Conservation (phyloP, 2,888 invertebrate genomes). For the Halictus ligatus region DNA sequence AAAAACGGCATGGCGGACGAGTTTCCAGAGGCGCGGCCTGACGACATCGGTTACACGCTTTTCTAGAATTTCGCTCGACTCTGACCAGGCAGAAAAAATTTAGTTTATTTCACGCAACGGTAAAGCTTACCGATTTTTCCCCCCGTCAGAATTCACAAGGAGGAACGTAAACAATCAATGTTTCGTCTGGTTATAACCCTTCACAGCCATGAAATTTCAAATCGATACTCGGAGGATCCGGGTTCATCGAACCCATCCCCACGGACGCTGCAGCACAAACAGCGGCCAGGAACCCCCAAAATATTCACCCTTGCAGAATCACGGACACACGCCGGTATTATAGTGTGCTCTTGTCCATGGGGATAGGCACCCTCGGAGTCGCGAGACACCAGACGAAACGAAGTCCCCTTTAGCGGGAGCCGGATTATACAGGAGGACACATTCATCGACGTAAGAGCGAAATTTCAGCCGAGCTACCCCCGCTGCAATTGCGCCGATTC, state of each 20-base stretch:
- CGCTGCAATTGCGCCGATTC: slow-evolving; percentile 39
- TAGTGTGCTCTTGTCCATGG: slow-evolving; percentile 1
- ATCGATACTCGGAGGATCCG: slow-evolving; percentile 53
- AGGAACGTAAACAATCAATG: not conserved
- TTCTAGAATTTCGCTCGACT: not conserved
- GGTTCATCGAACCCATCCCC: slow-evolving; percentile 26
- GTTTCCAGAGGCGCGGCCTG: not conserved
- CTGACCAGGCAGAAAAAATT: not conserved
- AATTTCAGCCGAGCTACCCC: not conserved
- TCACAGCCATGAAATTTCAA: slow-evolving; percentile 39
- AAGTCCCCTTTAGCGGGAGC: slow-evolving; percentile 32
- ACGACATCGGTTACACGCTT: not conserved
- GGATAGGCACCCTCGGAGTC: slow-evolving; percentile 20
- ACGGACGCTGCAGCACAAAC: slow-evolving; percentile 31
- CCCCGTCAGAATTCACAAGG: not conserved
- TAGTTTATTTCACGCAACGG: too few relatives aligned
- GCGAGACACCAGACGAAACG: slow-evolving; percentile 39
- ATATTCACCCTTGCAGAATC: slow-evolving; percentile 59
- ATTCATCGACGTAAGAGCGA: slow-evolving; percentile 42
- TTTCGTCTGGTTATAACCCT: slow-evolving; percentile 31
- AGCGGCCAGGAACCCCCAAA: slow-evolving; percentile 35
- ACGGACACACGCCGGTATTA: slow-evolving; percentile 1
- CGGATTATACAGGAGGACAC: slow-evolving; percentile 46
- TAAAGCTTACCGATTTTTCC: too few relatives aligned
- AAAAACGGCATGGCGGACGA: not conserved